A percentile compares a stretch with the other conserved stretches of the same genome.
These are phyloP conservation scores for Drosophila conformis DNA, from an alignment of 2,888 invertebrate genomes.

Conservation along the genomic window DNA sequence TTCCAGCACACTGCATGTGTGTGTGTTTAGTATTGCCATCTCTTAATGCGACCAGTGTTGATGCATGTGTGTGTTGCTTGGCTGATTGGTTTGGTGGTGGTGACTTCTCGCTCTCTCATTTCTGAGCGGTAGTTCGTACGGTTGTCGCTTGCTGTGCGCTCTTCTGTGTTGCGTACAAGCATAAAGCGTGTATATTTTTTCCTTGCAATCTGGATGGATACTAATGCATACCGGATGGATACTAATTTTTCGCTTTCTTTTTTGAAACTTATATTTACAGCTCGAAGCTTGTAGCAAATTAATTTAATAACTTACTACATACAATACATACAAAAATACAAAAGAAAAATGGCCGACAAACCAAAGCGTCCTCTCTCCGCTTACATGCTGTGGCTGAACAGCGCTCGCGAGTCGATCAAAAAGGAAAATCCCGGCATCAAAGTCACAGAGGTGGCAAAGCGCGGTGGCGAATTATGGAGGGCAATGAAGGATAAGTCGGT, in stretches of 20 bases:
- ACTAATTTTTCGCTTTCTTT: not conserved
- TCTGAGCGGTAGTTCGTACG: constrained; percentile 20
- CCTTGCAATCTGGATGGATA: constrained; percentile 8
- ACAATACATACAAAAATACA: constrained; percentile 43
- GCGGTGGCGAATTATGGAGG: constrained; percentile 98
- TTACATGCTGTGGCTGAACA: constrained; percentile 98
- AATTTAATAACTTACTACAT: constrained; percentile 59
- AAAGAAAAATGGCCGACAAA: constrained; percentile 91
- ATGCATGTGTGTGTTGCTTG: constrained; percentile 18
- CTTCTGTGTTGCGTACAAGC: not conserved
- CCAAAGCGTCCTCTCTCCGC: constrained; percentile 97
- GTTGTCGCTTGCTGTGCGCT: constrained; percentile 9
- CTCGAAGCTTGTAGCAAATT: constrained; percentile 58
- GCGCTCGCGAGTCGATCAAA: constrained; percentile 94
- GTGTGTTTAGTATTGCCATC: constrained; percentile 54
- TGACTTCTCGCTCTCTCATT: constrained; percentile 47
- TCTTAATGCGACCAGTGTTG: constrained; percentile 39
- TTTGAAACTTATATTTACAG: constrained; percentile 47
- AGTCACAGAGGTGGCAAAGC: constrained; percentile 97
- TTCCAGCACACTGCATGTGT: constrained; percentile 6
- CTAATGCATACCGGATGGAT: constrained; percentile 24
- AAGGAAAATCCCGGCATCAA: constrained; percentile 95
- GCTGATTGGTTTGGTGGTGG: constrained; percentile 27
- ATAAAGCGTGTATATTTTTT: constrained; percentile 6
- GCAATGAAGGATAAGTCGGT: constrained; percentile 94